A percentile compares a stretch with the other conserved stretches of the same genome.
Conservation (phyloP, 1,140 invertebrate genomes). For the Leguminivora glycinivorella region DNA sequence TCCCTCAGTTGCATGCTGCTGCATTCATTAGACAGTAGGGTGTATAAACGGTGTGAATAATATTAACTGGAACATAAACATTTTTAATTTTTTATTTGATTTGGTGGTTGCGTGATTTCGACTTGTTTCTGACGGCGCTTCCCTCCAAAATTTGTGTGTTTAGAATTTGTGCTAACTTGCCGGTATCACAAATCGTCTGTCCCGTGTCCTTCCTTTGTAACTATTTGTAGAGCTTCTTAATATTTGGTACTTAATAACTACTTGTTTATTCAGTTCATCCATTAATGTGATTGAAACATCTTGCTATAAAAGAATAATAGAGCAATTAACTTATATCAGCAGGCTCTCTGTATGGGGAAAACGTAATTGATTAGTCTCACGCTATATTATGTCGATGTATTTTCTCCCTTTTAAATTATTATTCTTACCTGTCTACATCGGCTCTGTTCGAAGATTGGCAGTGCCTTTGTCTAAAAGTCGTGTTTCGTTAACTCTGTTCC, state of each 20-base stretch:
- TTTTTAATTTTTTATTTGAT: background rate
- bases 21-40: background rate
- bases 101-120: background rate
- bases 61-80: background rate
- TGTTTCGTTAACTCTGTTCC: slow-evolving; percentile 51
- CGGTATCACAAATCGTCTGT: background rate
- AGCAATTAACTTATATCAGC: background rate
- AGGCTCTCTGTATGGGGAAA: slow-evolving; percentile 1
- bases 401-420: slow-evolving; percentile 48
- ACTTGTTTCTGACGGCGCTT: background rate
- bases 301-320: background rate
- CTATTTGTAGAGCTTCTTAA: no score
- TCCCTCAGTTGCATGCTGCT: slow-evolving; percentile 37
- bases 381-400: slow-evolving; percentile 38
- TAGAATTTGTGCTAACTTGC: background rate
- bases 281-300: background rate
- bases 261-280: background rate
- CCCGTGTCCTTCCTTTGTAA: no score
- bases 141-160: slow-evolving; percentile 9
- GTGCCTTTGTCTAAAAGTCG: slow-evolving; percentile 60
- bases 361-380: slow-evolving; percentile 3
- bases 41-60: slow-evolving; percentile 1
- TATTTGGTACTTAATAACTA: background rate
- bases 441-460: slow-evolving; percentile 48
- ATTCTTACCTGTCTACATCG: slow-evolving; percentile 45